A percentile compares a stretch with the other conserved stretches of the same genome.
These are phyloP conservation scores for Danaus melanippus DNA, from an alignment of 1,140 invertebrate genomes.

Conservation along the genomic window DNA sequence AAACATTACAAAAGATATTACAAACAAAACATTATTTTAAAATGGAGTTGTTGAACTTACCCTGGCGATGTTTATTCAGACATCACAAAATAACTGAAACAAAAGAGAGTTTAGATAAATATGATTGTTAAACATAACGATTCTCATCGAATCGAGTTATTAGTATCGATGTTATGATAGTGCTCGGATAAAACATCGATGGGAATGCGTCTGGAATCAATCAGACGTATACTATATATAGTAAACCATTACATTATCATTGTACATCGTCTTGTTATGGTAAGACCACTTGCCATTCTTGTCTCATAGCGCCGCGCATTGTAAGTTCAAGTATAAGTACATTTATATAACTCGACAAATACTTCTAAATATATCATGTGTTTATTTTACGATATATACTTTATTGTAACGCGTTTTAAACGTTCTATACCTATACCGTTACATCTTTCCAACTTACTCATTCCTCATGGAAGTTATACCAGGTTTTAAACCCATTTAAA, in stretches of 20 bases:
- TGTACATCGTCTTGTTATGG: constrained; percentile 17
- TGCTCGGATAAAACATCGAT: constrained; percentile 12
- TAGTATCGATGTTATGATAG: constrained; percentile 10
- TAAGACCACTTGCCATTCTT: constrained; percentile 19
- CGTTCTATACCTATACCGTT: too few relatives aligned
- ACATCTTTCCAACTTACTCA: too few relatives aligned
- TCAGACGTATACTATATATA: constrained; percentile 11
- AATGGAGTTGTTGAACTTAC: constrained; percentile 2
- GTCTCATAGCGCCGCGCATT: constrained; percentile 17
- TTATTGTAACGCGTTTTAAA: too few relatives aligned
- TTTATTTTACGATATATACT: too few relatives aligned
- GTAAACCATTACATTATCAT: constrained; percentile 18
- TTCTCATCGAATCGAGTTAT: constrained; percentile 9
- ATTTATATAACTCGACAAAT: too few relatives aligned
- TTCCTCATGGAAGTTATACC: too few relatives aligned
- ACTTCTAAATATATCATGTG: too few relatives aligned
- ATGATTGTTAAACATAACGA: constrained; percentile 8
- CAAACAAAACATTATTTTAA: too few relatives aligned
- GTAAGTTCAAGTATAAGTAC: constrained; percentile 4
- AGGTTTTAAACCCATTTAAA: too few relatives aligned
- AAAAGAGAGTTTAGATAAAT: constrained; percentile 11
- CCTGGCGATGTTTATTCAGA: constrained; percentile 8
- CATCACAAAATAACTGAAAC: constrained; percentile 14
- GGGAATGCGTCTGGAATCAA: constrained; percentile 10
- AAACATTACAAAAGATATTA: too few relatives aligned